phyloP scores from a whole-genome alignment of 2,888 invertebrate species.

The Drosophila merina region DNA sequence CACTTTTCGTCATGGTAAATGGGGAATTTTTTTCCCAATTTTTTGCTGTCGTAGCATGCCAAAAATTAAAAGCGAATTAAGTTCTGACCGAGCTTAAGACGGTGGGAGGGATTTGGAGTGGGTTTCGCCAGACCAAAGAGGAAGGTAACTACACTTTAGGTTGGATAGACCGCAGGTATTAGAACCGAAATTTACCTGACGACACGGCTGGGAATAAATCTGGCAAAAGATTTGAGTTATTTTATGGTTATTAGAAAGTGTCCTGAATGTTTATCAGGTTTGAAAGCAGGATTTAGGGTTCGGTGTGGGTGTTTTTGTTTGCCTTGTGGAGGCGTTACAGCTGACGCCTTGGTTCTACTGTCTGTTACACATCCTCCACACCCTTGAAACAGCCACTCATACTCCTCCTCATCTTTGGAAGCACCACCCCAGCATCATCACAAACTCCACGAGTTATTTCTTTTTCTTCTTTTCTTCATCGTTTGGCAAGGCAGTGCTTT shows the following conservation, averaged over 20 bases:
- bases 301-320: constrained; percentile 12
- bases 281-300: not conserved
- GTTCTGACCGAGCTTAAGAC: constrained; percentile 16
- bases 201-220: constrained; percentile 18
- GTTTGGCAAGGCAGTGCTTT: constrained; percentile 34
- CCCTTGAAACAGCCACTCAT: constrained; percentile 13
- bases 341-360: constrained; percentile 38
- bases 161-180: constrained; percentile 21
- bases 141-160: constrained; percentile 22
- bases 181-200: constrained; percentile 31
- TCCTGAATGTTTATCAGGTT: constrained; percentile 20
- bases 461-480: constrained; percentile 55
- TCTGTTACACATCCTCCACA: constrained; percentile 17
- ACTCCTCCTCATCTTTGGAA: not conserved
- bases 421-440: constrained; percentile 15
- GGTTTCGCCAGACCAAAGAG: not conserved
- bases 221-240: constrained; percentile 41
- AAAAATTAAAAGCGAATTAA: constrained; percentile 74
- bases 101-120: constrained; percentile 5
- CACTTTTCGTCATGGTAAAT: constrained; percentile 45
- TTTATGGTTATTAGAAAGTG: constrained; percentile 36
- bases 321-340: constrained; percentile 35
- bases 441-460: constrained; percentile 53
- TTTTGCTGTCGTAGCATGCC: constrained; percentile 57
- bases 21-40: constrained; percentile 39